Conservation (phyloP, 2,113 vertebrate species). For the Chamaea fasciata region DNA sequence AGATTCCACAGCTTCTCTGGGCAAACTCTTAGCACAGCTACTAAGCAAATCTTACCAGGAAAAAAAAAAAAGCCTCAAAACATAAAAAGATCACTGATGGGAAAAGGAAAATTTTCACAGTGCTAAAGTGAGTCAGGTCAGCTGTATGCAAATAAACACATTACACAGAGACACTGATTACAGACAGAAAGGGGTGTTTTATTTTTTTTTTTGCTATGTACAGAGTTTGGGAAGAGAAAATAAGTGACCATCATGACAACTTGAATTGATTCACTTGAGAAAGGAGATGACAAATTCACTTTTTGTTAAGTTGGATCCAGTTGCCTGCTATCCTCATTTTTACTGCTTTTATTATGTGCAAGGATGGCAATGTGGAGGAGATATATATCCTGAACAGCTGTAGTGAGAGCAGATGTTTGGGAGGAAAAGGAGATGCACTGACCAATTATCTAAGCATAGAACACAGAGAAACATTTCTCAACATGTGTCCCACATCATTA, state of each 20-base stretch:
- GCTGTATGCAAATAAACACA: constrained; percentile 1
- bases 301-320: not conserved
- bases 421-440: not conserved
- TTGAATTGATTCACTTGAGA: not conserved
- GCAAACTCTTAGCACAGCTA: not conserved
- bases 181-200: not conserved
- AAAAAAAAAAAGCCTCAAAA: not conserved
- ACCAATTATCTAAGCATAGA: not conserved
- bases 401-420: constrained; percentile 22
- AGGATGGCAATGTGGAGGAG: not conserved
- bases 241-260: not conserved
- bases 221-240: not conserved
- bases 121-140: not conserved
- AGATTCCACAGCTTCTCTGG: not conserved
- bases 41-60: not conserved
- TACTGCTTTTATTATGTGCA: not conserved
- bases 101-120: not conserved
- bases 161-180: not conserved
- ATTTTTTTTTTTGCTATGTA: not conserved
- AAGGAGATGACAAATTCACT: not conserved
- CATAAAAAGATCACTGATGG: not conserved
- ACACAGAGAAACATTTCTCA: not conserved
- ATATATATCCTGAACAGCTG: not conserved
- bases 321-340: not conserved
- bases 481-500: not conserved